Percentiles rank a stretch among this genome's conserved stretches.
phyloP scores from a whole-genome alignment of 2,888 invertebrate genomes.

The Crossocerus cetratus region DNA sequence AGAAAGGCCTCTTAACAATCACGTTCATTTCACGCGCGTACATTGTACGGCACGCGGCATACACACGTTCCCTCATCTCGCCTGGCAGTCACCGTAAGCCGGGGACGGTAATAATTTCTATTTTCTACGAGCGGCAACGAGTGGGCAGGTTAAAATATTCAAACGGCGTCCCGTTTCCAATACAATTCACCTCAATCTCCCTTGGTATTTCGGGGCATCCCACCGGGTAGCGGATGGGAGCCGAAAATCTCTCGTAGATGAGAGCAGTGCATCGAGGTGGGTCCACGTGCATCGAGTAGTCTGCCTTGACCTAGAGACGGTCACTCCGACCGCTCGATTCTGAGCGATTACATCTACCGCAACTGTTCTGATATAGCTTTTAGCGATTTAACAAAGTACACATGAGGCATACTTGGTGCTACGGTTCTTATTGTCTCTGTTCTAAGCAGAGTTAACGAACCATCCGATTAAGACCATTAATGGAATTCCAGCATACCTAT shows the following conservation, averaged over 20 bases:
- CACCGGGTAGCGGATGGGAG: not conserved
- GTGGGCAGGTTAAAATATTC: slow-evolving; percentile 10
- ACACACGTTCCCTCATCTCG: not conserved
- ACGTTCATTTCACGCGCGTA: slow-evolving; percentile 9
- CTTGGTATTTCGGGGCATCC: not conserved
- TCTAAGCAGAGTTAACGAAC: too few relatives aligned
- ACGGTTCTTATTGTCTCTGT: too few relatives aligned
- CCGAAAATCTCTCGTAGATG: not conserved
- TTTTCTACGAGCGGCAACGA: not conserved
- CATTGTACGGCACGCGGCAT: not conserved
- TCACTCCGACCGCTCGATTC: slow-evolving; percentile 57
- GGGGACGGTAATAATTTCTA: slow-evolving; percentile 2
- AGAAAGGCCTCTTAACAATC: slow-evolving; percentile 2
- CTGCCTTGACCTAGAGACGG: slow-evolving; percentile 72
- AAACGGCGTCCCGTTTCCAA: not conserved
- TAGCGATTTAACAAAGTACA: too few relatives aligned
- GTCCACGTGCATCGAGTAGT: slow-evolving; percentile 57
- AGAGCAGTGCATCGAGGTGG: slow-evolving; percentile 39
- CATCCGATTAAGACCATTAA: too few relatives aligned
- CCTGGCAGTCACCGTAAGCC: not conserved
- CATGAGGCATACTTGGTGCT: too few relatives aligned
- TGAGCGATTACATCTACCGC: slow-evolving; percentile 58
- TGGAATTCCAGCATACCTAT: too few relatives aligned
- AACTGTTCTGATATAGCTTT: slow-evolving; percentile 57
- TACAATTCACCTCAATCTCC: slow-evolving; percentile 8